Base-by-base conservation (phyloP, 2,113 vertebrate genomes). In the Vidua chalybeata region DNA sequence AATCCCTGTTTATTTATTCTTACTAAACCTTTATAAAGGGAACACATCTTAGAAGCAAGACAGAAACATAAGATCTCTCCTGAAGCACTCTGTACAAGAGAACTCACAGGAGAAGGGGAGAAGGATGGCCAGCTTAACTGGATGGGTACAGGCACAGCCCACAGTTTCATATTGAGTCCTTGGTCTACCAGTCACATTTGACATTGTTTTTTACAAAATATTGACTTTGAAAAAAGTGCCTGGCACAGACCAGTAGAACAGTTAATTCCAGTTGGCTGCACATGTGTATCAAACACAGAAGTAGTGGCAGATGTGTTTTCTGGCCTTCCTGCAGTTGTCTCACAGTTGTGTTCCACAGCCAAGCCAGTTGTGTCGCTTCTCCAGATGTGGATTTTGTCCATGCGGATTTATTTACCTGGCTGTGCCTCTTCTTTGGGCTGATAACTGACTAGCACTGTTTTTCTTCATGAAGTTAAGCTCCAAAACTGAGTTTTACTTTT, bases 211-310 rank as follows among this genome's bases (percentile, higher is more conserved):
- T 46, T 66, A 46, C 6, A n/a, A 79, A 88, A 46, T 52, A 37
- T 8, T 88, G 62, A 39, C 46, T 73, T 92, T 37, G 33, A 55
- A 78, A 80, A 19, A 69, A 37, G 46, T 21, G 31, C 59, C 55
- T 93, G 88, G 76, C 89, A 15, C 27, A 28, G 33, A 28, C 4
- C 23, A 39, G 37, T 51, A 21, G 88, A 94, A 76, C 85, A 63
- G 59, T 92, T 87, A 84, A 87, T 95, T 88, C 76, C 79, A 43
- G 5, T 41, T 69, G 67, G 63, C 83, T 77, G 51, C 54, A 43
- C 6, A 1, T 73, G 58, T 78, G 43, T 78, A 12, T 92, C 64
- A 41, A 61, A 13, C 21, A 9, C 67, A 64, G 23, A n/a, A 69
- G 54, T n/a, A 27, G 41, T 35, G 81, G 78, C 89, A 92, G 66